Base-by-base conservation (phyloP, 2,888 invertebrate genomes). In the Plutella xylostella region DNA sequence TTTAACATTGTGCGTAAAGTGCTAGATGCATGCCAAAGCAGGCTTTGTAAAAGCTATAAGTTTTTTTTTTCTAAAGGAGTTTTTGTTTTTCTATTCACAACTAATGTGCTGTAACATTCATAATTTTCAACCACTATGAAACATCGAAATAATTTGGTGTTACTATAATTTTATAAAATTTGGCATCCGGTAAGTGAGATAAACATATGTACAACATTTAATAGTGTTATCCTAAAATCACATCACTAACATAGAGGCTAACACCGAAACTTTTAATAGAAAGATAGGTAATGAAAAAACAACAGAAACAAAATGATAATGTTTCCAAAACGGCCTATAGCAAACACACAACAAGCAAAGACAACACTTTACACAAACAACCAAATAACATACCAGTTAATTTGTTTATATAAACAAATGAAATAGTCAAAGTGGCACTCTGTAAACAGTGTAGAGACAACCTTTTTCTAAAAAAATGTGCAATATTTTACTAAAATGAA, bases 261-360 rank as follows among this genome's bases (percentile, higher is more conserved):
- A 39, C 39, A 25, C 15, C 25, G 40, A 39, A 12, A 41, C 33
- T 38, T 21, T 34, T 18, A 12, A 30, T 28, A 38, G 37, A 39
- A 31, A 38, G 21, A 42, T 15, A 38, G 20, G 17, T 40, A 15
- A 47, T 49, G 12, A 47, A 30, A 43, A 21, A 38, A 38, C 50
- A 45, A 38, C 40, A 59, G 58, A 60, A 63, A 51, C 48, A 55
- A 73, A 72, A 61, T 58, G 51, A 65, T 66, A 69, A 68, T 71
- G 66, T 71, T 80, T 82, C 83, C 82, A 83, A 83, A 82, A 82
- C 83, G 83, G 80, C 80, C 82, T 79, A 82, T 78, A 82, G 76
- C 80, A 82, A 76, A 82, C 76, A 82, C 82, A 80, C 82, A 77
- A 69, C 71, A 80, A 82, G 80, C 82, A 72, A 72, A 68, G 68